Evolutionary conservation across 2,797 vertebrate species (phyloP).

Genomic region (Sus cebifrons): DNA sequence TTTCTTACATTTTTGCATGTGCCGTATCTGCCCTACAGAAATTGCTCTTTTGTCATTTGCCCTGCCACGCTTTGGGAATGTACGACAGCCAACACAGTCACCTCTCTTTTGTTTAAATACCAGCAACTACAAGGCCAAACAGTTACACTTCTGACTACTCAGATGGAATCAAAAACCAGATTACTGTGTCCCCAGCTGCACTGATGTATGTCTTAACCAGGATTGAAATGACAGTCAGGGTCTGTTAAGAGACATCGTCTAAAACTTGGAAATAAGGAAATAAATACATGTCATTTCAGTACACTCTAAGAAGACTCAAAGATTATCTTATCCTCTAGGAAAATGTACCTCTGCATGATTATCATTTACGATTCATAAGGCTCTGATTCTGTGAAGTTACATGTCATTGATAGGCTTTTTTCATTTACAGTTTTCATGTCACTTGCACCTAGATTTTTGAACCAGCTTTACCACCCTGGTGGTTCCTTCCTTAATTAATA

Average conservation of each 20-base stretch:
- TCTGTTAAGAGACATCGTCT: not conserved
- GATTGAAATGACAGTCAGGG: not conserved
- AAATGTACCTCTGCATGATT: not conserved
- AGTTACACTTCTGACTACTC: not conserved
- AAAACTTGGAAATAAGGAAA: not conserved
- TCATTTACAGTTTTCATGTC: not conserved
- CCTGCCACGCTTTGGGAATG: not conserved
- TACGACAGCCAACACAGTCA: not conserved
- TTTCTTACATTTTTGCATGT: not conserved
- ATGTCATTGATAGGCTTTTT: not conserved
- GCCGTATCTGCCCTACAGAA: not conserved
- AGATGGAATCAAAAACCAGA: not conserved
- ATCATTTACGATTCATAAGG: not conserved
- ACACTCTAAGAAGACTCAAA: not conserved
- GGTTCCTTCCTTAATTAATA: not conserved
- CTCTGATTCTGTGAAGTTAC: not conserved
- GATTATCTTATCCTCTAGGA: not conserved
- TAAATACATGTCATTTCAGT: not conserved
- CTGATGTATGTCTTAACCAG: not conserved
- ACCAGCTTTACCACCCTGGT: not conserved
- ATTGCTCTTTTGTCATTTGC: not conserved
- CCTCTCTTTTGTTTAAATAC: not conserved
- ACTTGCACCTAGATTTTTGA: constrained; percentile 17
- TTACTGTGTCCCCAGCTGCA: fast-evolving
- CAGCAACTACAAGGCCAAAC: not conserved